phyloP scores from a whole-genome alignment of 2,113 vertebrate genomes.

The Bubalus kerabau region DNA sequence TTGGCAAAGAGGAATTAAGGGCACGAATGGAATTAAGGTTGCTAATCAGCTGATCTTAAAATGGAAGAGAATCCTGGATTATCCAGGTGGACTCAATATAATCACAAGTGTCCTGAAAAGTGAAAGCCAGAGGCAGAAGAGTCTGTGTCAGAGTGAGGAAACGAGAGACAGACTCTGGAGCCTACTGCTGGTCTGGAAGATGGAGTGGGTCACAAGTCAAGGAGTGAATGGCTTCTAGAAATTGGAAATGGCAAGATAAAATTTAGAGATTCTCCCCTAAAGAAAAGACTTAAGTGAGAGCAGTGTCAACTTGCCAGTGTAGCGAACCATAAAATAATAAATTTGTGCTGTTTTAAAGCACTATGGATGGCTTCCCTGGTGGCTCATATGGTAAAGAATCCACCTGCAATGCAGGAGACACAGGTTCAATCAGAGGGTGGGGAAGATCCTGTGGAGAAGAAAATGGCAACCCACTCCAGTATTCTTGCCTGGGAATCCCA shows the following conservation, averaged over 20 bases:
- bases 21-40: background rate
- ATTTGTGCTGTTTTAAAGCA: background rate
- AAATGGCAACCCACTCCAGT: background rate
- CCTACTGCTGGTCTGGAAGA: background rate
- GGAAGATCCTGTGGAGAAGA: background rate
- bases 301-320: background rate
- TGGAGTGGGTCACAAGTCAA: background rate
- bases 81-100: background rate
- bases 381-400: background rate
- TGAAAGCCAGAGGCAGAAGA: background rate
- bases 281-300: background rate
- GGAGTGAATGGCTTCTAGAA: background rate
- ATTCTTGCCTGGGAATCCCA: background rate
- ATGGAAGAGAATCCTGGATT: background rate
- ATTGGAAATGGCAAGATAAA: background rate
- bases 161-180: background rate
- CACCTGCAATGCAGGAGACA: background rate
- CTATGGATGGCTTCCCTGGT: background rate
- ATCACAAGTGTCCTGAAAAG: background rate
- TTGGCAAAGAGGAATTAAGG: background rate
- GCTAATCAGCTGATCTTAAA: background rate
- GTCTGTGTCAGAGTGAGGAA: background rate
- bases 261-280: background rate
- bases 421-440: background rate
- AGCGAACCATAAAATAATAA: background rate